phyloP scores from a whole-genome alignment of 2,797 vertebrate genomes.

The Trachops cirrhosus region DNA sequence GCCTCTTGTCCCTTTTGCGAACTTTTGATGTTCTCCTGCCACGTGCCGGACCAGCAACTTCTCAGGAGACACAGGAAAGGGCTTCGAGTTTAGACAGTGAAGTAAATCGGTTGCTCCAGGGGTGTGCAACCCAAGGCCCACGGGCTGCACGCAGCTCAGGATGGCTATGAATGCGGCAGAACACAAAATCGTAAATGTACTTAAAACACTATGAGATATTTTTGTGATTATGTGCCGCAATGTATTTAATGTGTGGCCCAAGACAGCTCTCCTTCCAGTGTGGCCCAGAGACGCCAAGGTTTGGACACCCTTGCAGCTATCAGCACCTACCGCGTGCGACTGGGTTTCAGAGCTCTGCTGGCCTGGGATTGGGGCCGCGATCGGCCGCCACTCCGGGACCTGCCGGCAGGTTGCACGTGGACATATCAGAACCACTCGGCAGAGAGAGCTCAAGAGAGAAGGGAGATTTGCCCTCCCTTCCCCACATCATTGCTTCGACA shows the following conservation, averaged over 20 bases:
- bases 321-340: rapidly evolving
- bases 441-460: not conserved
- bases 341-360: not conserved
- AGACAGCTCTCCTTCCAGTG: no score
- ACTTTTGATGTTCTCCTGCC: not conserved
- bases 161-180: no score
- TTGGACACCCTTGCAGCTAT: not conserved
- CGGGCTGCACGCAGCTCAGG: no score
- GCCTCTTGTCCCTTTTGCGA: not conserved
- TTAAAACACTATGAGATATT: no score
- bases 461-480: not conserved
- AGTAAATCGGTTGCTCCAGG: not conserved
- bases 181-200: no score
- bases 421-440: rapidly evolving
- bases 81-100: not conserved
- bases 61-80: not conserved
- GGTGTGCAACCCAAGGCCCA: no score
- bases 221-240: no score
- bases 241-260: no score
- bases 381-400: rapidly evolving
- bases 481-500: not conserved
- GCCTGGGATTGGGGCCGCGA: not conserved
- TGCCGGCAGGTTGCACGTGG: rapidly evolving
- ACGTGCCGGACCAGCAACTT: not conserved
- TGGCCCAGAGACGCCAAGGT: no score